Percentiles rank a stretch among this genome's conserved stretches.
phyloP scores from a whole-genome alignment of 2,113 vertebrate species.

The Mesoclemmys tuberculata region DNA sequence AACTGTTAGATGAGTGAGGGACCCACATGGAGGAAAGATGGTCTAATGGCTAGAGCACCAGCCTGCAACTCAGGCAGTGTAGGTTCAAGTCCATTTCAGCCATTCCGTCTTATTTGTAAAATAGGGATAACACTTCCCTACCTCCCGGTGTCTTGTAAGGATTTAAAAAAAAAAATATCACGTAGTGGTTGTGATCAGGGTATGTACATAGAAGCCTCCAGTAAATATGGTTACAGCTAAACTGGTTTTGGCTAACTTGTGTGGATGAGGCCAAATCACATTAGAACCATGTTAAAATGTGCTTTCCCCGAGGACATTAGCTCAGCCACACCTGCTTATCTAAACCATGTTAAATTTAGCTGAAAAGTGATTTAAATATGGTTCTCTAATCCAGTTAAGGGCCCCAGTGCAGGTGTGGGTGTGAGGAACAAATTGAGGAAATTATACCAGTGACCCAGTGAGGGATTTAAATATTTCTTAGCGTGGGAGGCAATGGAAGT shows the following conservation, averaged over 20 bases:
- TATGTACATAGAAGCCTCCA: rapidly evolving
- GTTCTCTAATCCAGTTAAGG: not conserved
- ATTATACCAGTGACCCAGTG: rapidly evolving
- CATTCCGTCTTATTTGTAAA: not conserved
- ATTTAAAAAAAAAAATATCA: not conserved
- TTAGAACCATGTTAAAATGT: not conserved
- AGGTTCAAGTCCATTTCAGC: not conserved
- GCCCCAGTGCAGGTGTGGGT: not conserved
- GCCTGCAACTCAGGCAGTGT: not conserved
- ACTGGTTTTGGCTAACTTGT: not conserved
- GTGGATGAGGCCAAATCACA: not conserved
- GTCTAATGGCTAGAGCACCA: not conserved
- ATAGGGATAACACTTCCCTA: not conserved
- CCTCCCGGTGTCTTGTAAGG: not conserved
- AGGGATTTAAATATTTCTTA: not conserved
- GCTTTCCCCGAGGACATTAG: not conserved
- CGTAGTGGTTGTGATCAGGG: not conserved
- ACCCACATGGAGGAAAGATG: not conserved
- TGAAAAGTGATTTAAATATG: not conserved
- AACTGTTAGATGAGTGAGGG: not conserved
- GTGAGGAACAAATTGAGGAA: not conserved
- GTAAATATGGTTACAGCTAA: not conserved
- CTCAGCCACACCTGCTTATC: not conserved
- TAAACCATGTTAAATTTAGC: not conserved
- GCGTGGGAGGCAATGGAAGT: not conserved